A percentile compares a stretch with the other conserved stretches of the same genome.
Conservation (phyloP, 1,140 invertebrate genomes). For the Adelges cooleyi region DNA sequence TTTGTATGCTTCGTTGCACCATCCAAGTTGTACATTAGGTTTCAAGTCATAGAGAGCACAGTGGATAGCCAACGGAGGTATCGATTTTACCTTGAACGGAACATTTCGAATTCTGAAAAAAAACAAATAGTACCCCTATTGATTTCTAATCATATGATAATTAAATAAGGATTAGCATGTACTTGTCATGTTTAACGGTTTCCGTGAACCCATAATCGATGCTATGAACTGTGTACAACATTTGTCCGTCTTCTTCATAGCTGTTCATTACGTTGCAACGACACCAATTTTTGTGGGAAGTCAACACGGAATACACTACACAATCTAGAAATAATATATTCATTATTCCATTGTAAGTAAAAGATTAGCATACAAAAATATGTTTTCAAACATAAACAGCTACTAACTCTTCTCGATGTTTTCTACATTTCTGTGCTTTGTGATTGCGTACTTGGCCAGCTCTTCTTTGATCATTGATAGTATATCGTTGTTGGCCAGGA, state of each 20-base stretch:
- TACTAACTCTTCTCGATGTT: background rate
- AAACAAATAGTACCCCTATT: too few relatives aligned
- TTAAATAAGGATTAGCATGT: background rate
- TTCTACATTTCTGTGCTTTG: background rate
- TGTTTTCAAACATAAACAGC: too few relatives aligned
- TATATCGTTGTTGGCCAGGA: background rate
- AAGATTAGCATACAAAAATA: too few relatives aligned
- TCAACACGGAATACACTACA: background rate
- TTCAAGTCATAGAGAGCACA: background rate
- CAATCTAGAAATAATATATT: background rate
- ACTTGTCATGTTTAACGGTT: background rate
- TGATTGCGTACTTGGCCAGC: background rate
- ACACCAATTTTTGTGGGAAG: background rate
- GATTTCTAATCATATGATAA: too few relatives aligned
- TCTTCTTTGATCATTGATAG: background rate
- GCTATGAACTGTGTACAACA: background rate
- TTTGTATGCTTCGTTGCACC: slow-evolving; percentile 1
- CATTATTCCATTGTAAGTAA: background rate
- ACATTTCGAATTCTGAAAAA: background rate
- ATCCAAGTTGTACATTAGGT: background rate
- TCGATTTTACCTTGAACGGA: background rate
- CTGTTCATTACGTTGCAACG: background rate
- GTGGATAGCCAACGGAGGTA: background rate
- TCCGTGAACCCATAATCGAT: slow-evolving; percentile 4
- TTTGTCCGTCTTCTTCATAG: background rate